phyloP scores from a whole-genome alignment of 2,888 invertebrate species.

The Plagodis dolabraria region DNA sequence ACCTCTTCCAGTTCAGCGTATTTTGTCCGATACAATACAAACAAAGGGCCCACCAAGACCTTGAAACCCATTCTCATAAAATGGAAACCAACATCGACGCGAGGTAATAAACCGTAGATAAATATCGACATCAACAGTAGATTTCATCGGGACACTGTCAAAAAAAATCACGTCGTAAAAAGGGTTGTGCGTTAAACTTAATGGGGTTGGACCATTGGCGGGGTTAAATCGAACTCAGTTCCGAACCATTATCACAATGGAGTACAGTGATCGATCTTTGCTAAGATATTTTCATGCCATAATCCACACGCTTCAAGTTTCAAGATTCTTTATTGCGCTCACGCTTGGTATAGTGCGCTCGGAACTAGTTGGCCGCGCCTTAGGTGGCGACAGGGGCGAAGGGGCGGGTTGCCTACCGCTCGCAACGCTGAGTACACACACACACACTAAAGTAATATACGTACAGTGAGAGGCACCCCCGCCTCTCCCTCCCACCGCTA shows the following conservation, averaged over 20 bases:
- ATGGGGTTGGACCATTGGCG: constrained; percentile 28
- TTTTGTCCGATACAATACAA: background rate
- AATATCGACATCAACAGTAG: constrained; percentile 40
- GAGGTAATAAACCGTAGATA: constrained; percentile 23
- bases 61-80: constrained; percentile 6
- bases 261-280: constrained; percentile 2
- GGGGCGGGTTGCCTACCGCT: too few relatives aligned
- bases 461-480: too few relatives aligned
- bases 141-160: constrained; percentile 30
- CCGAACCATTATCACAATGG: constrained; percentile 12
- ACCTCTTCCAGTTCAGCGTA: too few relatives aligned
- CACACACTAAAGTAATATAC: too few relatives aligned
- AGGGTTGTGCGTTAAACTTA: constrained; percentile 40
- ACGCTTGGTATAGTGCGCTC: too few relatives aligned
- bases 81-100: constrained; percentile 10
- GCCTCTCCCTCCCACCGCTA: too few relatives aligned
- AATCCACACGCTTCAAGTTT: too few relatives aligned
- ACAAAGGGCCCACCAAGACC: background rate
- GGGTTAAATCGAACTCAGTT: constrained; percentile 24
- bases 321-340: too few relatives aligned
- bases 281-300: too few relatives aligned
- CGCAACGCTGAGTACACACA: too few relatives aligned
- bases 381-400: too few relatives aligned
- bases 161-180: constrained; percentile 42
- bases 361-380: too few relatives aligned